A percentile compares a stretch with the other conserved stretches of the same genome.
Evolutionary conservation across 2,888 invertebrate species (phyloP).

Genomic region (Sipunculus nudus): DNA sequence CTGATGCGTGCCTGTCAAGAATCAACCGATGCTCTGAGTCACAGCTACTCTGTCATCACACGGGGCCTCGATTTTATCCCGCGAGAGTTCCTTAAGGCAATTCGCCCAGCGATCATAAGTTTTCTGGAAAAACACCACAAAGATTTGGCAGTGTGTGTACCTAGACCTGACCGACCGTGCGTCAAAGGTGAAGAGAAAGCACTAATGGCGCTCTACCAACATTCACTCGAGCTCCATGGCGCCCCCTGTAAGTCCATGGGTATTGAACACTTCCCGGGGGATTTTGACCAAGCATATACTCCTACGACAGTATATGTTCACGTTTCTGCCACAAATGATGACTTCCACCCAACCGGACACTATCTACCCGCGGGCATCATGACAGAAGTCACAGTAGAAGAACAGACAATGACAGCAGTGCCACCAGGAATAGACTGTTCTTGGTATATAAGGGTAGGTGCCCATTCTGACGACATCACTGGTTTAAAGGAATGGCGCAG

Average conservation of each 20-base stretch:
- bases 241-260: conserved; percentile 26
- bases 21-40: too few species aligned
- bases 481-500: conserved; percentile 1
- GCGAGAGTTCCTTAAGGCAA: too few species aligned
- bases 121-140: too few species aligned
- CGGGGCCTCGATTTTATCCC: too few species aligned
- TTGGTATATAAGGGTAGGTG: conserved; percentile 38
- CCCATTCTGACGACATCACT: conserved; percentile 37
- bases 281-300: conserved; percentile 24
- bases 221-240: neutral
- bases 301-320: conserved; percentile 11
- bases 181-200: neutral
- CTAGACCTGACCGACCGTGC: too few species aligned
- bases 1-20: neutral
- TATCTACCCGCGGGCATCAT: conserved; percentile 29
- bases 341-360: conserved; percentile 29
- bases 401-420: too few species aligned
- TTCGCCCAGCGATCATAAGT: too few species aligned
- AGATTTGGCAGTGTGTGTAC: too few species aligned
- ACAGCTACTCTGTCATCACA: too few species aligned
- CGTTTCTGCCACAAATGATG: conserved; percentile 17
- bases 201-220: neutral
- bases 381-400: conserved; percentile 8
- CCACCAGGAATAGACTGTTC: neutral
- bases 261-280: conserved; percentile 39